A percentile compares a stretch with the other conserved stretches of the same genome.
These are phyloP conservation scores for Elephantulus edwardii DNA, from an alignment of 2,113 vertebrate species.

Conservation along the genomic window DNA sequence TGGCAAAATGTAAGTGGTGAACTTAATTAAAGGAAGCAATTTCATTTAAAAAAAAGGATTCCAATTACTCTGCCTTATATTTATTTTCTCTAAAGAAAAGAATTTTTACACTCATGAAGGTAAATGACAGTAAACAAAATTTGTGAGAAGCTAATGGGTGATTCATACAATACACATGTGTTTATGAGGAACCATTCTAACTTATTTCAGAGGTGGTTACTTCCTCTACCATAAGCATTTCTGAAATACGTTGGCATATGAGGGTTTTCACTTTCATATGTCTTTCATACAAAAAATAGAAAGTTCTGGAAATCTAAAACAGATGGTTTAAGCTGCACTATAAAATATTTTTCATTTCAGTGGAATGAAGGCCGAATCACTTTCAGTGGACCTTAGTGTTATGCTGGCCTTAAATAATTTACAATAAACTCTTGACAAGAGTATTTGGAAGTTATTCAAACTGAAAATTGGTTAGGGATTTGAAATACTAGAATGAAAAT, in stretches of 20 bases:
- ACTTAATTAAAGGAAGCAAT: slow-evolving; percentile 43
- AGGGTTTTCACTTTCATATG: background rate
- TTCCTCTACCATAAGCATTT: slow-evolving; percentile 57
- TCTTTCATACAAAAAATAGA: slow-evolving; percentile 35
- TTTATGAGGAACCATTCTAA: background rate
- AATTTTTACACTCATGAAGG: slow-evolving; percentile 24
- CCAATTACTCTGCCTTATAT: background rate
- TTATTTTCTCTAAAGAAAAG: slow-evolving; percentile 43
- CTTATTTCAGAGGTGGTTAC: background rate
- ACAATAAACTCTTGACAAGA: slow-evolving; percentile 45
- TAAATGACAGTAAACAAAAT: slow-evolving; percentile 40
- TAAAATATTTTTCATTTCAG: slow-evolving; percentile 31
- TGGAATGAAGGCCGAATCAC: background rate
- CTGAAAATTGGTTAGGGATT: slow-evolving; percentile 41
- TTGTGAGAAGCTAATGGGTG: slow-evolving; percentile 10
- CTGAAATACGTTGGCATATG: background rate
- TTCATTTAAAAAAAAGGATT: slow-evolving; percentile 43
- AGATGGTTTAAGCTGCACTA: slow-evolving; percentile 30
- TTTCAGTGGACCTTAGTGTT: slow-evolving; percentile 7
- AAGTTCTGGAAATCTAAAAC: slow-evolving; percentile 51
- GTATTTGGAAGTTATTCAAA: slow-evolving; percentile 48
- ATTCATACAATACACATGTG: slow-evolving; percentile 42
- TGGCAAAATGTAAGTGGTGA: slow-evolving; percentile 92
- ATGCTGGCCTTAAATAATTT: slow-evolving; percentile 32
- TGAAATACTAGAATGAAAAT: slow-evolving; percentile 44